Percentiles rank a stretch among this genome's conserved stretches.
phyloP scores from a whole-genome alignment of 2,797 vertebrate species.

The Atherinosoma microstoma region DNA sequence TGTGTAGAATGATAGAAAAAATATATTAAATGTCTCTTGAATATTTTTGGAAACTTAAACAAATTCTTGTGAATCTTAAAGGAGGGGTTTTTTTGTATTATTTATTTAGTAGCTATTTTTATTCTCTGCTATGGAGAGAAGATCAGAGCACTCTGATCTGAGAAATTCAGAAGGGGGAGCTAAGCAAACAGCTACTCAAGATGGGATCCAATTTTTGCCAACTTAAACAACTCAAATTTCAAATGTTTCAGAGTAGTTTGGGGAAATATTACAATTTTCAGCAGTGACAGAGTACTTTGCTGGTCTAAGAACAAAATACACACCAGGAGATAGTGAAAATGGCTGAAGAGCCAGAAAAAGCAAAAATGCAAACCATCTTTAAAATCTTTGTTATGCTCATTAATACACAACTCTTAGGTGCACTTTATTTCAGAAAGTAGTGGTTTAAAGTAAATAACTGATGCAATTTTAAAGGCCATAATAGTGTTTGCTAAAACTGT shows the following conservation, averaged over 20 bases:
- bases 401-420: background rate
- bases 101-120: too few relatives aligned
- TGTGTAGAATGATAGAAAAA: too few relatives aligned
- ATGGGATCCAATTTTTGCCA: background rate
- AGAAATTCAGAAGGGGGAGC: background rate
- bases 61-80: too few relatives aligned
- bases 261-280: background rate
- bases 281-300: too few relatives aligned
- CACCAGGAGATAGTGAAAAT: background rate
- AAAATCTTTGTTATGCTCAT: background rate
- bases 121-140: too few relatives aligned
- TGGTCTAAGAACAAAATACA: background rate
- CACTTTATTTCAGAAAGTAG: background rate
- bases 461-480: background rate
- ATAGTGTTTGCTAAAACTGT: background rate
- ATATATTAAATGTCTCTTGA: too few relatives aligned
- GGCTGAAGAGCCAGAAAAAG: background rate
- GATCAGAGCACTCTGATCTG: background rate
- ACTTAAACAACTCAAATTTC: too few relatives aligned
- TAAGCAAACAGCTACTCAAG: background rate
- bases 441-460: background rate
- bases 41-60: too few relatives aligned
- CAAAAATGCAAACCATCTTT: background rate
- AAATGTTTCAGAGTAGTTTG: background rate
- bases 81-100: too few relatives aligned